phyloP scores from a whole-genome alignment of 2,888 invertebrate species.

The Eupelmus urozonus region DNA sequence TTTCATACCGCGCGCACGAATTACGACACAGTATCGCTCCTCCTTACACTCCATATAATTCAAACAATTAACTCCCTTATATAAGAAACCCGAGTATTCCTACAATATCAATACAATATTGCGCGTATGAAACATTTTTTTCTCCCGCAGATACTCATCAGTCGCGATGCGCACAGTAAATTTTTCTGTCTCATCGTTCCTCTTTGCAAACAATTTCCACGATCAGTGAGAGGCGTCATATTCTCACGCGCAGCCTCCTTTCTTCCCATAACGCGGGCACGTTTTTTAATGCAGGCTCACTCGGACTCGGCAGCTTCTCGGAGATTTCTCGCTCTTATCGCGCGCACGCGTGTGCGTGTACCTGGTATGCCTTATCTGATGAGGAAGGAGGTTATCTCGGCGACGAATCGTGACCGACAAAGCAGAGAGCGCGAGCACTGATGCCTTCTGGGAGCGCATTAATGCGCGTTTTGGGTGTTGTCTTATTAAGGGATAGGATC shows the following conservation, averaged over 20 bases:
- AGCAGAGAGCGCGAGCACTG: neutral
- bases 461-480: neutral
- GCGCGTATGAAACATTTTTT: too few species aligned
- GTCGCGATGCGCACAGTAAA: neutral
- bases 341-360: neutral
- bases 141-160: too few species aligned
- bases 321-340: neutral
- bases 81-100: too few species aligned
- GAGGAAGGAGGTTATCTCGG: conserved; percentile 43
- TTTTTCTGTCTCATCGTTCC: too few species aligned
- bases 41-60: too few species aligned
- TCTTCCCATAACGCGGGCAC: conserved; percentile 2
- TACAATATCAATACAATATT: too few species aligned
- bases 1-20: neutral
- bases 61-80: too few species aligned
- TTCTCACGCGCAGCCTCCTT: conserved; percentile 9
- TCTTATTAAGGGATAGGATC: neutral
- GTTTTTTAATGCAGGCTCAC: too few species aligned
- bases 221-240: too few species aligned
- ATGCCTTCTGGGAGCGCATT: conserved; percentile 11
- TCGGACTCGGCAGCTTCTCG: too few species aligned
- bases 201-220: too few species aligned
- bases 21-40: neutral
- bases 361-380: conserved; percentile 36
- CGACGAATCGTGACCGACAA: conserved; percentile 10